These are phyloP conservation scores for Carcharodon carcharias DNA, from an alignment of 2,797 vertebrate species.

Conservation along the genomic window DNA sequence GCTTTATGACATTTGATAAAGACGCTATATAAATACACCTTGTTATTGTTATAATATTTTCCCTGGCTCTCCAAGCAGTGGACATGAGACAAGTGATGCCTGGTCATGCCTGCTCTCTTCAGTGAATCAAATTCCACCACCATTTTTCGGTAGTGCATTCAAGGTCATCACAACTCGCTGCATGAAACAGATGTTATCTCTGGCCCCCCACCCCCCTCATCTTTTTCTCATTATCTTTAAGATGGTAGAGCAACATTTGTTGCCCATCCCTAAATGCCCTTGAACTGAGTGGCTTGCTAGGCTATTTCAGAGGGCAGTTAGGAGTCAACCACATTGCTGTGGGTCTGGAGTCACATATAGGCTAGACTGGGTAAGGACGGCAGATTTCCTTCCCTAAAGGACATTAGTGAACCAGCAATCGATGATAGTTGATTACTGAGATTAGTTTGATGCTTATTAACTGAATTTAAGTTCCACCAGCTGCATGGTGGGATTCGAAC, in stretches of 20 bases:
- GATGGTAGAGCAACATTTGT: not conserved
- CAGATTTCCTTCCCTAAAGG: not conserved
- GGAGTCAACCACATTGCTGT: not conserved
- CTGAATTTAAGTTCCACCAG: not conserved
- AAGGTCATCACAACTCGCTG: too few relatives aligned
- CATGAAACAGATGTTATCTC: too few relatives aligned
- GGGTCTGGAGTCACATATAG: not conserved
- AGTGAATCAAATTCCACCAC: too few relatives aligned
- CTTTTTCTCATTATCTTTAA: too few relatives aligned
- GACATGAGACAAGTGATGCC: not conserved
- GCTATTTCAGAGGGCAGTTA: not conserved
- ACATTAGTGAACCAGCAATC: not conserved
- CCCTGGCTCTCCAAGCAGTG: not conserved
- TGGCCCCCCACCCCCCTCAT: too few relatives aligned
- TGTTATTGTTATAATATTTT: too few relatives aligned
- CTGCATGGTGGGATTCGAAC: not conserved
- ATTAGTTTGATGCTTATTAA: not conserved
- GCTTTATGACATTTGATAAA: too few relatives aligned
- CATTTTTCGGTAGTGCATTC: too few relatives aligned
- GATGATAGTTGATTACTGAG: not conserved
- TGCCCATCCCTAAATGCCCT: not conserved
- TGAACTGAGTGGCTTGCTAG: not conserved
- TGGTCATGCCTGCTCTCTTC: too few relatives aligned
- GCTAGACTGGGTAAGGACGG: not conserved
- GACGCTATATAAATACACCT: too few relatives aligned